phyloP scores from a whole-genome alignment of 2,888 invertebrate species.

The Ichneumoninae sp. region DNA sequence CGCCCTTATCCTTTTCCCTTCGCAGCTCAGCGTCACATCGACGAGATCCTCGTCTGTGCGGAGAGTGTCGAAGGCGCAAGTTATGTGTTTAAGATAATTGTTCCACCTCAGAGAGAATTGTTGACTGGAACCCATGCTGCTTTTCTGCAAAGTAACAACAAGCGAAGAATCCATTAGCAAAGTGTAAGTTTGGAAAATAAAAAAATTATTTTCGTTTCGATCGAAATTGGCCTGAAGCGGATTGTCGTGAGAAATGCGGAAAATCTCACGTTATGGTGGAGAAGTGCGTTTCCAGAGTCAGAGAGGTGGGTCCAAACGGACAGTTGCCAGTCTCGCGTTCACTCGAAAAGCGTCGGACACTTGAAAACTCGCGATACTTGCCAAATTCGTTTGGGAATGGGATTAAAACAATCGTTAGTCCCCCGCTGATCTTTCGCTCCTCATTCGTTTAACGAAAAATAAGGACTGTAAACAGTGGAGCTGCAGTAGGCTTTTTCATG shows the following conservation, averaged over 20 bases:
- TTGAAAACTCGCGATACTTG: slow-evolving; percentile 5
- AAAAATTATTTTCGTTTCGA: neutral
- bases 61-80: slow-evolving; percentile 91
- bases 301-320: slow-evolving; percentile 42
- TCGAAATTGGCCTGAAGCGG: neutral
- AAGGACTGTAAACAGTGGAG: slow-evolving; percentile 76
- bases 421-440: slow-evolving; percentile 30
- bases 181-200: neutral
- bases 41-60: slow-evolving; percentile 87
- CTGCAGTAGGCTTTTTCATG: slow-evolving; percentile 76
- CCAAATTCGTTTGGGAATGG: neutral
- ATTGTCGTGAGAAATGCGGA: slow-evolving; percentile 4
- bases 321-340: slow-evolving; percentile 17
- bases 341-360: slow-evolving; percentile 37
- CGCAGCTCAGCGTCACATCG: slow-evolving; percentile 94
- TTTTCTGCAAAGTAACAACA: slow-evolving; percentile 64
- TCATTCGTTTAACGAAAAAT: slow-evolving; percentile 67
- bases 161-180: neutral
- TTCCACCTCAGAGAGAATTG: slow-evolving; percentile 95
- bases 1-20: slow-evolving; percentile 92
- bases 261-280: slow-evolving; percentile 62
- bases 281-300: slow-evolving; percentile 34
- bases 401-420: slow-evolving; percentile 8
- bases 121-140: slow-evolving; percentile 87
- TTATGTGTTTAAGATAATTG: slow-evolving; percentile 93